phyloP scores from a whole-genome alignment of 1,140 invertebrate genomes.

The Leptonema lineaticorne region DNA sequence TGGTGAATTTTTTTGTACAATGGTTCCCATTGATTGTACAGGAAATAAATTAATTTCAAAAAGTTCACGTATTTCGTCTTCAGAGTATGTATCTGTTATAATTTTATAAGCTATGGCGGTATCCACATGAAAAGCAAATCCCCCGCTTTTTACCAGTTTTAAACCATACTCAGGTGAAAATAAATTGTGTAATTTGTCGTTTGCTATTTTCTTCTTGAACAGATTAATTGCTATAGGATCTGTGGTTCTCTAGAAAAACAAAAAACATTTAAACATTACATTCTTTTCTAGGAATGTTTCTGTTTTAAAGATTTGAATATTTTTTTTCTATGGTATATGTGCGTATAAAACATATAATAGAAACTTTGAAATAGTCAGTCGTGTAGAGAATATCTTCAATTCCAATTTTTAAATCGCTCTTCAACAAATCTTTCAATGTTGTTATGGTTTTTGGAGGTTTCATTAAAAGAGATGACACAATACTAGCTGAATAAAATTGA shows the following conservation, averaged over 20 bases:
- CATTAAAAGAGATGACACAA: slow-evolving; percentile 70
- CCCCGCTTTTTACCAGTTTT: slow-evolving; percentile 50
- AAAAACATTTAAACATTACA: neutral
- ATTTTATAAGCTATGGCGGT: slow-evolving; percentile 62
- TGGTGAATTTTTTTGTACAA: slow-evolving; percentile 61
- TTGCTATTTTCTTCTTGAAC: slow-evolving; percentile 54
- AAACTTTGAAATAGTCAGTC: slow-evolving; percentile 62
- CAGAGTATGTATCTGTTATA: slow-evolving; percentile 59
- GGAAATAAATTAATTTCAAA: slow-evolving; percentile 60
- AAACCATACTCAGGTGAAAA: slow-evolving; percentile 47
- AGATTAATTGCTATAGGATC: slow-evolving; percentile 57
- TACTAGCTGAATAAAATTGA: slow-evolving; percentile 73
- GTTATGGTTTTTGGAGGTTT: slow-evolving; percentile 64
- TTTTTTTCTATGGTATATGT: neutral
- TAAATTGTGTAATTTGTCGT: slow-evolving; percentile 43
- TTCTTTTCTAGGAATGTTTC: too few relatives aligned
- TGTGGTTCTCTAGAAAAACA: slow-evolving; percentile 55
- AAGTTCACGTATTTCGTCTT: slow-evolving; percentile 63
- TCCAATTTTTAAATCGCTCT: slow-evolving; percentile 62
- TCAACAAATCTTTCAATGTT: slow-evolving; percentile 59
- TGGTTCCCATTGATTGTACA: slow-evolving; percentile 55
- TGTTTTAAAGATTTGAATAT: too few relatives aligned
- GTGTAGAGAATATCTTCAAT: slow-evolving; percentile 65
- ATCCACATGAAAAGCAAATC: slow-evolving; percentile 65
- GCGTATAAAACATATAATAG: slow-evolving; percentile 10